Percentiles rank a stretch among this genome's conserved stretches.
These are phyloP conservation scores for Trypoxylus dichotomus DNA, from an alignment of 1,140 invertebrate species.

Conservation along the genomic window DNA sequence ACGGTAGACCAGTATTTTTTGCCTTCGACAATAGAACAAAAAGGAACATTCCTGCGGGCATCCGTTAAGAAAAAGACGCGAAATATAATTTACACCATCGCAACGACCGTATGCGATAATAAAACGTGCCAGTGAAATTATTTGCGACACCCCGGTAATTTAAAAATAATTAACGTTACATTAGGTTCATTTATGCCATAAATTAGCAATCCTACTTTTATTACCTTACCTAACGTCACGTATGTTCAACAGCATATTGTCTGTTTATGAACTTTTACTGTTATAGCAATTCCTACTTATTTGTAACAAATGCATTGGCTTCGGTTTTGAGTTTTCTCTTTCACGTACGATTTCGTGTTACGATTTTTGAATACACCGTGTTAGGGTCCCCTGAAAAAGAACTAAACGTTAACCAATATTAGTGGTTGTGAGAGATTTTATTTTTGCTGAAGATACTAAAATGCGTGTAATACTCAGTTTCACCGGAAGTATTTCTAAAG, in stretches of 20 bases:
- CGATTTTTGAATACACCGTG: no score
- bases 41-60: not conserved
- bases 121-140: constrained; percentile 4
- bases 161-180: constrained; percentile 30
- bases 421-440: no score
- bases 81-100: not conserved
- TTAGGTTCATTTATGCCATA: constrained; percentile 28
- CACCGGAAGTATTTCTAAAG: no score
- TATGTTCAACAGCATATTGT: not conserved
- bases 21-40: not conserved
- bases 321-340: not conserved
- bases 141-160: not conserved
- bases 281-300: not conserved
- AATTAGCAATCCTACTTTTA: constrained; percentile 31
- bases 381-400: no score
- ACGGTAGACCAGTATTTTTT: not conserved
- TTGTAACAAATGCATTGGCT: not conserved
- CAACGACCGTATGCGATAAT: not conserved
- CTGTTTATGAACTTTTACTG: not conserved
- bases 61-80: not conserved
- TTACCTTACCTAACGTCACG: constrained; percentile 19
- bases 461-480: no score
- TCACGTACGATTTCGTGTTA: not conserved
- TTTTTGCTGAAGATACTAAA: no score
- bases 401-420: no score